Conservation (phyloP, 2,888 invertebrate genomes). For the Orthosia cruda region DNA sequence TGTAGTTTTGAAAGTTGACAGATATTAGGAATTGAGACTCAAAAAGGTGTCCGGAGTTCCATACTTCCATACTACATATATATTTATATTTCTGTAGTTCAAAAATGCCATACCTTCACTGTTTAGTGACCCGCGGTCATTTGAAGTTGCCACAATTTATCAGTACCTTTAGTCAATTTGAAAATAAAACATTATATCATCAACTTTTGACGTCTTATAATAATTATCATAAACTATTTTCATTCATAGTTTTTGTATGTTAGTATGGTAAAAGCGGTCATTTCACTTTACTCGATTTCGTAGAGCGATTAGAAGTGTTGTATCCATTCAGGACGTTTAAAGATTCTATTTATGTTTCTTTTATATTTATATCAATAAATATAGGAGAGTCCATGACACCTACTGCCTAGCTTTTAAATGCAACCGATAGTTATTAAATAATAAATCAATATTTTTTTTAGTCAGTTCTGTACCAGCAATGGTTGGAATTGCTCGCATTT, state of each 20-base stretch:
- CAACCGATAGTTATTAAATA: background rate
- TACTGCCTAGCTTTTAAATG: background rate
- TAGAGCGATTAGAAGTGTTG: too few species aligned
- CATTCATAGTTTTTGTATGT: background rate
- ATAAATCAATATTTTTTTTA: background rate
- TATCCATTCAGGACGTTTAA: background rate
- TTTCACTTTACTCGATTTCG: background rate
- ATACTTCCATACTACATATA: too few species aligned
- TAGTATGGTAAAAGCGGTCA: background rate
- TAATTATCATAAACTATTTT: background rate
- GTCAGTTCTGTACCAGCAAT: constrained; percentile 2
- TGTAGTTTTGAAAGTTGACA: background rate
- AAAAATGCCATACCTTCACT: background rate
- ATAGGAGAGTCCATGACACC: background rate
- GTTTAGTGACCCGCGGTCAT: background rate
- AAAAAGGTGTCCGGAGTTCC: background rate
- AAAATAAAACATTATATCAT: background rate
- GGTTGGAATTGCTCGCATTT: background rate
- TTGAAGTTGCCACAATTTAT: constrained; percentile 2
- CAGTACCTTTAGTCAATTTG: constrained; percentile 3
- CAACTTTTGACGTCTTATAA: background rate
- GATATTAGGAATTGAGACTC: background rate
- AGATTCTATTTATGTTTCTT: background rate
- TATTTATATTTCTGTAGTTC: background rate
- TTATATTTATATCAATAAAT: background rate